These are phyloP conservation scores for Pedionomus torquatus DNA, from an alignment of 2,113 vertebrate genomes.

Conservation along the genomic window DNA sequence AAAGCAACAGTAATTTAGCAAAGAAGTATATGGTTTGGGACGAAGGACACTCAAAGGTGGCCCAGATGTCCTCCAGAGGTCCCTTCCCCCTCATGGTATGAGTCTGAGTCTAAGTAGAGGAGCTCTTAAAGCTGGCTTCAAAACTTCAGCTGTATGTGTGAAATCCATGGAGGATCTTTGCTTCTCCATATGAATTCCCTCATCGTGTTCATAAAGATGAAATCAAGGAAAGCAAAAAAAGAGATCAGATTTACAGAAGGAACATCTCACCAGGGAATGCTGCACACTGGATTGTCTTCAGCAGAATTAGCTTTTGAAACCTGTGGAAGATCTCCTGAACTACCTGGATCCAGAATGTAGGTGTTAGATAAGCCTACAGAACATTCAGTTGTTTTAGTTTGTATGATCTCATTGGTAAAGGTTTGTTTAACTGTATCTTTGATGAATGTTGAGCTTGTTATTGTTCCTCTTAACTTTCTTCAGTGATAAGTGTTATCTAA, in stretches of 20 bases:
- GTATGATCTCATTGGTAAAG: background rate
- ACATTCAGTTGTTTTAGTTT: background rate
- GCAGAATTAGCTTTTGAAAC: background rate
- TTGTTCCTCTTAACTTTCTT: background rate
- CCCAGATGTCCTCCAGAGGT: background rate
- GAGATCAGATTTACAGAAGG: background rate
- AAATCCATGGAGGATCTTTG: background rate
- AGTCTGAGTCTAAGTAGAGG: background rate
- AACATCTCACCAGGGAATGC: background rate
- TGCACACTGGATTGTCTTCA: background rate
- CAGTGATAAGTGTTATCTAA: background rate
- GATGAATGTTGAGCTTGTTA: background rate
- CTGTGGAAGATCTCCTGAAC: background rate
- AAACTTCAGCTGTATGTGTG: background rate
- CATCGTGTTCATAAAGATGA: background rate
- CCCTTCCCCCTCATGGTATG: background rate
- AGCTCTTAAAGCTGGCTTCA: background rate
- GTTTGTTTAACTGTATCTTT: background rate
- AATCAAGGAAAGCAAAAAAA: background rate
- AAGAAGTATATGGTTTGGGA: background rate
- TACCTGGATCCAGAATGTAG: background rate
- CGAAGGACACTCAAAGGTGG: background rate
- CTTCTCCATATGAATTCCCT: background rate
- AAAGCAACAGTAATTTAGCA: background rate
- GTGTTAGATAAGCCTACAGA: background rate